Conservation (phyloP, 2,113 vertebrate species). For the Clarias batrachus region DNA sequence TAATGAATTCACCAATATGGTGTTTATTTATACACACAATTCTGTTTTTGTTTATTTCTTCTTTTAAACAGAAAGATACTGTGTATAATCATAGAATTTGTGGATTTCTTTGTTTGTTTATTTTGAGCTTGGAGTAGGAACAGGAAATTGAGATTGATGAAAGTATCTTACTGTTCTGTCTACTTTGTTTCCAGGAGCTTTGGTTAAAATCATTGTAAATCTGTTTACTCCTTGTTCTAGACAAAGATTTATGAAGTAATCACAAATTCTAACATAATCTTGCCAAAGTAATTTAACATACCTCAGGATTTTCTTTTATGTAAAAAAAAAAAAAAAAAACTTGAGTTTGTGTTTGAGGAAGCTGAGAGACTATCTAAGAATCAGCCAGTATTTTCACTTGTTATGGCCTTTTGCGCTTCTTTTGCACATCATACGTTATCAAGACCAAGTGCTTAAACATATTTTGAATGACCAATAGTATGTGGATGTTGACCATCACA, state of each 20-base stretch:
- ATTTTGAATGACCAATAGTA: background rate
- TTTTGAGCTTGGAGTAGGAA: background rate
- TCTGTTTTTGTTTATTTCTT: background rate
- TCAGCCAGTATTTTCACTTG: constrained; percentile 25
- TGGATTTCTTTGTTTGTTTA: background rate
- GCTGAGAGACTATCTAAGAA: constrained; percentile 21
- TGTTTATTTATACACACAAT: background rate
- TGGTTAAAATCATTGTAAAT: constrained; percentile 33
- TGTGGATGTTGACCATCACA: background rate
- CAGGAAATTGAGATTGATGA: constrained; percentile 26
- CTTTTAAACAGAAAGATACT: background rate
- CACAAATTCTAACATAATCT: constrained; percentile 18
- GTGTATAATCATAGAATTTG: background rate
- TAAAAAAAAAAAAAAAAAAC: constrained; percentile 27
- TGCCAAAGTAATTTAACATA: constrained; percentile 43
- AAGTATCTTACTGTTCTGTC: constrained; percentile 27
- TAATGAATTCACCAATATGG: background rate
- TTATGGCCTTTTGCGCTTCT: constrained; percentile 22
- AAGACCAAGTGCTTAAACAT: constrained; percentile 13
- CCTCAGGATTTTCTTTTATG: constrained; percentile 39
- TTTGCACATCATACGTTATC: constrained; percentile 29
- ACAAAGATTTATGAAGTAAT: constrained; percentile 46
- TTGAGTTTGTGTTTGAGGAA: constrained; percentile 11
- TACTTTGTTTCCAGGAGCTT: constrained; percentile 31
- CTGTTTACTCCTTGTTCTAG: constrained; percentile 45